A percentile compares a stretch with the other conserved stretches of the same genome.
Conservation (phyloP, 2,113 vertebrate genomes). For the Pteruthius melanotis region DNA sequence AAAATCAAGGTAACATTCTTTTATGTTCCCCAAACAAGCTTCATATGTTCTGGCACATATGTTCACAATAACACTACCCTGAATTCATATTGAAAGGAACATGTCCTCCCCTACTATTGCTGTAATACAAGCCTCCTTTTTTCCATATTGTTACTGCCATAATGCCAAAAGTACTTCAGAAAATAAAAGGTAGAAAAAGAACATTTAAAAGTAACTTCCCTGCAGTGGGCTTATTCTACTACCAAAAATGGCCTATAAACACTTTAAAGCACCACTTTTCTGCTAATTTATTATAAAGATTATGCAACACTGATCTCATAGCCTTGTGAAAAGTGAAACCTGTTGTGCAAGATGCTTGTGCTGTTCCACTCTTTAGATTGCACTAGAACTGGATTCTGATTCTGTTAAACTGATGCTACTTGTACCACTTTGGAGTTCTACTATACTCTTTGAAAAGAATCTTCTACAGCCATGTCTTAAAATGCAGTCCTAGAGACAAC, state of each 20-base stretch:
- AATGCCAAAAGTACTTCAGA: neutral
- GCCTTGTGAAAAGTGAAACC: neutral
- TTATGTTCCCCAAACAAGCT: neutral
- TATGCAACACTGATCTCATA: neutral
- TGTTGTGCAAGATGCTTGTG: neutral
- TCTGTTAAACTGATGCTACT: neutral
- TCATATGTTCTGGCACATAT: neutral
- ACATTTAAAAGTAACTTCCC: neutral
- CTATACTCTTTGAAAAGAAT: neutral
- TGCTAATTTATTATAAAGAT: neutral
- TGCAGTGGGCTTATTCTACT: neutral
- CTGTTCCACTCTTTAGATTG: neutral
- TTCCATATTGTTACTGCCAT: neutral
- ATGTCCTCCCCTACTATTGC: neutral
- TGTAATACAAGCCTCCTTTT: neutral
- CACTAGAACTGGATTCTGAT: neutral
- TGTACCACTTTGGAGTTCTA: neutral
- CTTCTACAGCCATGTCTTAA: neutral
- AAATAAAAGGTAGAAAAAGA: neutral
- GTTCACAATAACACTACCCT: neutral
- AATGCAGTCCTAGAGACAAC: neutral
- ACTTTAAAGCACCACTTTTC: neutral
- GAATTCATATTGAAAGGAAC: neutral
- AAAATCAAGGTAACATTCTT: neutral
- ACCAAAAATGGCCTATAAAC: neutral